Evolutionary conservation across 2,113 vertebrate genomes (phyloP), one percentile per base, ranked within the genome.

Genomic region (Vombatus ursinus): DNA sequence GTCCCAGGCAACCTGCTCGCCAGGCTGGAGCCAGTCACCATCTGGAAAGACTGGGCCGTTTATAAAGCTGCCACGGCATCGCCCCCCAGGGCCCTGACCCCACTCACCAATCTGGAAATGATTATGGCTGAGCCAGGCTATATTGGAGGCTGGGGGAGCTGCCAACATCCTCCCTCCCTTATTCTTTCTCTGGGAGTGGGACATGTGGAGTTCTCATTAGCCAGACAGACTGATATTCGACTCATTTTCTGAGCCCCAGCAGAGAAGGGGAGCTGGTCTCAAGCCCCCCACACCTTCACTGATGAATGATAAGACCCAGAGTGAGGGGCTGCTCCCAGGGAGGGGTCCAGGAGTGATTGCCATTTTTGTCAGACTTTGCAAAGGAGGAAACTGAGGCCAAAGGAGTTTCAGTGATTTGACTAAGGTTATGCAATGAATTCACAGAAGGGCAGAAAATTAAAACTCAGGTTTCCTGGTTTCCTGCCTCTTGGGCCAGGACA

Each of bases 1-100:
- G 97, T 98, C 99, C 99, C 99, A 99, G 99, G 99, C 99, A 99
- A 99, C 99, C 99, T 99, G 99, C 99, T 99, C 99, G 99, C 99
- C 99, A 99, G 99, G 99, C 99, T 99, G 99, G 99, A 99, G 99
- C 99, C 99, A 99, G 99, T 99, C 99, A 98, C 99, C 99, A 99
- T 99, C 99, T 99, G 99, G 99, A 99, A 99, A 99, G 99, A 99
- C 99, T 99, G 99, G 99, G 98, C 99, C 99, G 99, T 99, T 99
- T 99, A 99, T 99, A 99, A 99, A 99, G 99, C 99, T 99, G 99
- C 98, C 99, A 99, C 99, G 99, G 99, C 99, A 98, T 99, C 99
- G 98, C 99, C 99, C 99, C 99, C 99, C 99, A 98, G 99, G 99
- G 99, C 99, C 99, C 99, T 99, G 99, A 99, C 99, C 99, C 99